Conservation (phyloP, 2,113 vertebrate species). For the Eulemur rufifrons region DNA sequence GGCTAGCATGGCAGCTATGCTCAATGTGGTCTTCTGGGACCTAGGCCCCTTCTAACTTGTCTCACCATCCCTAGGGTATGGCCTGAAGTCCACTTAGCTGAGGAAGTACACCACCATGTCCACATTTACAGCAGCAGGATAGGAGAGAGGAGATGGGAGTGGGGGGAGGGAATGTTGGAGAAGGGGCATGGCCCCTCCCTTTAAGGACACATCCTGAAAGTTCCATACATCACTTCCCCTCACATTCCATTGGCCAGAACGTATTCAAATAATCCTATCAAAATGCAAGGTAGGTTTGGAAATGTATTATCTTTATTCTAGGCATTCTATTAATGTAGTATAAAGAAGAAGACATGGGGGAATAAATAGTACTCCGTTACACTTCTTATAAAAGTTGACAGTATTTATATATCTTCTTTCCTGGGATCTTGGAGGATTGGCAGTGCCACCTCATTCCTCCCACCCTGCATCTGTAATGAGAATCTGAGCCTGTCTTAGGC, state of each 20-base stretch:
- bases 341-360: background rate
- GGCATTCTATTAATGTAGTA: background rate
- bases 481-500: background rate
- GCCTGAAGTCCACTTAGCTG: background rate
- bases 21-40: background rate
- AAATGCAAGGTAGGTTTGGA: background rate
- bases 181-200: background rate
- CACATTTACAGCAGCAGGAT: background rate
- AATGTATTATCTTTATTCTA: background rate
- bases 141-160: background rate
- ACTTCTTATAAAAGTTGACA: background rate
- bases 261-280: conserved; percentile 3
- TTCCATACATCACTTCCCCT: background rate
- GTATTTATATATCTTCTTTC: background rate
- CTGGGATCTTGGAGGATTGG: background rate
- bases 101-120: background rate
- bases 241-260: background rate
- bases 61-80: background rate
- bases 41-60: background rate
- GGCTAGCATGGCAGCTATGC: background rate
- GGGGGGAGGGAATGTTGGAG: background rate
- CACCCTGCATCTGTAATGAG: background rate
- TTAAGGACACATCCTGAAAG: background rate
- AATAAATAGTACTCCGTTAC: background rate
- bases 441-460: background rate